Conservation (phyloP, 1,140 invertebrate species). For the Scaptodrosophila lebanonensis region DNA sequence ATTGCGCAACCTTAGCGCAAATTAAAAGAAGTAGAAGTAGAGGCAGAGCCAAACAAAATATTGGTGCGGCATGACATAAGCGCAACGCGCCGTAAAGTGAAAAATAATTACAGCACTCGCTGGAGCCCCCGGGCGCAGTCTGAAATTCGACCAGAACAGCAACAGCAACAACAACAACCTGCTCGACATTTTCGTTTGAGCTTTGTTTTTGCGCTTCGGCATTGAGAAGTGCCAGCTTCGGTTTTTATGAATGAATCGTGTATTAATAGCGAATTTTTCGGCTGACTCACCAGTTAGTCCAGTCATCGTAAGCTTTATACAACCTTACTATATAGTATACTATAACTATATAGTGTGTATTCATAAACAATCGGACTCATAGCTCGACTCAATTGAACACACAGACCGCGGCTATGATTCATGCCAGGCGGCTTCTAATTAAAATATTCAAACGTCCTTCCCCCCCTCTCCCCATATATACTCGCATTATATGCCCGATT, state of each 20-base stretch:
- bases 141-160: too few species aligned
- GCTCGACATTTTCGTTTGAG: conserved; percentile 11
- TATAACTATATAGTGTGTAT: too few species aligned
- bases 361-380: too few species aligned
- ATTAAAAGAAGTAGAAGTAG: not conserved
- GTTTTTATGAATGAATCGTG: conserved; percentile 53
- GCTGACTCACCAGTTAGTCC: conserved; percentile 24
- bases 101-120: conserved; percentile 39
- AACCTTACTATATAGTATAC: too few species aligned
- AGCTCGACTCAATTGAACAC: conserved; percentile 43
- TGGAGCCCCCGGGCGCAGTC: too few species aligned
- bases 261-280: conserved; percentile 1
- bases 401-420: conserved; percentile 39
- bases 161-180: not conserved
- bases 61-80: conserved; percentile 31
- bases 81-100: conserved; percentile 22
- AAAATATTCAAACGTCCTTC: too few species aligned
- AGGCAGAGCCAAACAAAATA: conserved; percentile 8
- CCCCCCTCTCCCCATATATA: too few species aligned
- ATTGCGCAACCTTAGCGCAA: conserved; percentile 21
- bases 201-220: conserved; percentile 38
- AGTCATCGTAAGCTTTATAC: conserved; percentile 14
- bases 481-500: too few species aligned
- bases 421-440: not conserved
- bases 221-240: conserved; percentile 38